Evolutionary conservation across 35 echinoderm and acorn worm genomes (phyloP).

Genomic region (Nesometra sesokonis): DNA sequence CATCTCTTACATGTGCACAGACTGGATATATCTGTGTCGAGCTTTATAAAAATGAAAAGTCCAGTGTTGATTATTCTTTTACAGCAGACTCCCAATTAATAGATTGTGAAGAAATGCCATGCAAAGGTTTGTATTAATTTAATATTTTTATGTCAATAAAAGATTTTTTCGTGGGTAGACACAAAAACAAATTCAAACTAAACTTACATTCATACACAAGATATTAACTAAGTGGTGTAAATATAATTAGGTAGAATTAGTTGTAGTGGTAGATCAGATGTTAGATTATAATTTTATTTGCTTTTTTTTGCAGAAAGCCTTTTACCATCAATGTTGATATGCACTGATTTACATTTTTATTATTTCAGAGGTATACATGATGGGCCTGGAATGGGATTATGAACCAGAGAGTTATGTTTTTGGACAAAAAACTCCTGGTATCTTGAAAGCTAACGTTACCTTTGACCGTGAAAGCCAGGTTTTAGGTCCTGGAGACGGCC

Average conservation of each 20-base stretch:
- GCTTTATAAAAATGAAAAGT: slow-evolving; percentile 27
- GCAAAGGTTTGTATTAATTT: not conserved
- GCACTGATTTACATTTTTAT: not conserved
- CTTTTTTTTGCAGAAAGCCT: not conserved
- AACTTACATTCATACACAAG: not conserved
- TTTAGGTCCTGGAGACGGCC: slow-evolving; percentile 31
- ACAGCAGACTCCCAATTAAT: slow-evolving; percentile 22
- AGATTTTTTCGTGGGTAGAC: not conserved
- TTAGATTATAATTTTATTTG: not conserved
- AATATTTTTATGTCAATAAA: not conserved
- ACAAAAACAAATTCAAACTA: not conserved
- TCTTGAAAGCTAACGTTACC: slow-evolving; percentile 34
- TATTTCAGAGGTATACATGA: not conserved
- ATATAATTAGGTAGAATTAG: not conserved
- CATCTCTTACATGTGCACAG: slow-evolving; percentile 46
- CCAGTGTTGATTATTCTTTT: slow-evolving; percentile 41
- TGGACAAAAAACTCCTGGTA: slow-evolving; percentile 20
- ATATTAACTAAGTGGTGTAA: not conserved
- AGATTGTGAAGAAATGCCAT: not conserved
- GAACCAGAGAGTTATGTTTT: slow-evolving; percentile 39
- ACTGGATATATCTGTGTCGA: slow-evolving; percentile 65
- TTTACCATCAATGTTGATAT: not conserved
- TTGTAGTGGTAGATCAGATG: not conserved
- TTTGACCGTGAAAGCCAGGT: slow-evolving; percentile 28
- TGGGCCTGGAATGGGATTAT: not conserved